A percentile compares a stretch with the other conserved stretches of the same genome.
These are phyloP conservation scores for Notoglanidium macrostoma DNA, from an alignment of 2,797 vertebrate species.

Conservation along the genomic window DNA sequence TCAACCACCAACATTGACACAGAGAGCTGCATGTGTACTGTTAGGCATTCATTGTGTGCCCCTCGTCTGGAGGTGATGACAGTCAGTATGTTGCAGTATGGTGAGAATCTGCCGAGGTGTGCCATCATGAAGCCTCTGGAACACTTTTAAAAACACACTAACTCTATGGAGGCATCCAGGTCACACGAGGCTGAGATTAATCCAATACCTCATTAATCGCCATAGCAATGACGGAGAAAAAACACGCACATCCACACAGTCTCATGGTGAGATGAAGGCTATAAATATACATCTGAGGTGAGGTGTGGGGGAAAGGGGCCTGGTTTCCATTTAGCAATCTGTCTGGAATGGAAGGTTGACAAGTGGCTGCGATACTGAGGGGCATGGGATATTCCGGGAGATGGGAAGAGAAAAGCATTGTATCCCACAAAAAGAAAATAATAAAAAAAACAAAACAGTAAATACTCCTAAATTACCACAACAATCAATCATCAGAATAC, in stretches of 20 bases:
- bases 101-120: slow-evolving; percentile 6
- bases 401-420: not conserved
- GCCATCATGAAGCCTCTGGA: not conserved
- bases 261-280: slow-evolving; percentile 36
- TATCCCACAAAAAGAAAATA: not conserved
- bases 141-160: not conserved
- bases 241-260: slow-evolving; percentile 23
- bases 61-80: not conserved
- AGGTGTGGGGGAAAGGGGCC: not conserved
- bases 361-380: slow-evolving; percentile 20
- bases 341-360: slow-evolving; percentile 34
- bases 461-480: not conserved
- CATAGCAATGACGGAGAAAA: slow-evolving; percentile 18
- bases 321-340: slow-evolving; percentile 48
- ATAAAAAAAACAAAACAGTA: no score
- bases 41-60: not conserved
- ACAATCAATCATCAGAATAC: not conserved
- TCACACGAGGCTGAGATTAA: slow-evolving; percentile 29
- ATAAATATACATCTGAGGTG: slow-evolving; percentile 49
- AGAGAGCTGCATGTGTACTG: not conserved
- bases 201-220: slow-evolving; percentile 37
- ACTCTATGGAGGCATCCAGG: not conserved
- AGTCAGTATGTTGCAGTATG: slow-evolving; percentile 5
- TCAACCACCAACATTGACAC: not conserved
- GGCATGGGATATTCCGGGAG: no score